Evolutionary conservation across 2,113 vertebrate genomes (phyloP).

Genomic region (Nothocercus julius): DNA sequence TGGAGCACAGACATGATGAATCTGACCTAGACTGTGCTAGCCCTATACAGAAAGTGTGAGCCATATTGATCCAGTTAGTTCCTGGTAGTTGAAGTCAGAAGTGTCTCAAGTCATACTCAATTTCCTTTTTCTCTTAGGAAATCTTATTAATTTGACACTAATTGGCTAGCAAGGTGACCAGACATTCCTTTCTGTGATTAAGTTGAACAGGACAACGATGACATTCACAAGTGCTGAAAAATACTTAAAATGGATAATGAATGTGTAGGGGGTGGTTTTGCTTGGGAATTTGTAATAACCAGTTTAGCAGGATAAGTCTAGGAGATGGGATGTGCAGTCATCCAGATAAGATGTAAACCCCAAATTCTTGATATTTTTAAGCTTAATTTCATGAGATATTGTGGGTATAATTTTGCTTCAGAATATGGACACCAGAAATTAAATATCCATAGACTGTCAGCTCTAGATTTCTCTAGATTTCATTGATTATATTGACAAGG

Average conservation of each 20-base stretch:
- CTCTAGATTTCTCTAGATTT: neutral
- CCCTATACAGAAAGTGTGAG: rapidly evolving
- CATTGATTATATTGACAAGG: neutral
- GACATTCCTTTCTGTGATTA: neutral
- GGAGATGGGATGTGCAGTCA: neutral
- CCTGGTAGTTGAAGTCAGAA: neutral
- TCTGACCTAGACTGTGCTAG: neutral
- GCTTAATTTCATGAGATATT: neutral
- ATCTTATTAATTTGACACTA: neutral
- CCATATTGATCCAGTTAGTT: neutral
- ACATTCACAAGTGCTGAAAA: neutral
- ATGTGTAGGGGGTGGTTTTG: neutral
- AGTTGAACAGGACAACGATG: neutral
- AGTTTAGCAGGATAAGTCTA: neutral
- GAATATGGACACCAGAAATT: neutral
- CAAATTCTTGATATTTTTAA: neutral
- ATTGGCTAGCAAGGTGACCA: neutral
- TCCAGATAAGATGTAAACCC: neutral
- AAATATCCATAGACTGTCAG: neutral
- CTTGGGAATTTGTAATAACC: neutral
- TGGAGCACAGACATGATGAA: neutral
- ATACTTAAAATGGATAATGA: neutral
- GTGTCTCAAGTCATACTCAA: neutral
- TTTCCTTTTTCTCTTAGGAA: neutral
- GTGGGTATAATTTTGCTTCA: neutral